Base-by-base conservation (phyloP, 2,113 vertebrate species). In the Lophotis ruficrista region DNA sequence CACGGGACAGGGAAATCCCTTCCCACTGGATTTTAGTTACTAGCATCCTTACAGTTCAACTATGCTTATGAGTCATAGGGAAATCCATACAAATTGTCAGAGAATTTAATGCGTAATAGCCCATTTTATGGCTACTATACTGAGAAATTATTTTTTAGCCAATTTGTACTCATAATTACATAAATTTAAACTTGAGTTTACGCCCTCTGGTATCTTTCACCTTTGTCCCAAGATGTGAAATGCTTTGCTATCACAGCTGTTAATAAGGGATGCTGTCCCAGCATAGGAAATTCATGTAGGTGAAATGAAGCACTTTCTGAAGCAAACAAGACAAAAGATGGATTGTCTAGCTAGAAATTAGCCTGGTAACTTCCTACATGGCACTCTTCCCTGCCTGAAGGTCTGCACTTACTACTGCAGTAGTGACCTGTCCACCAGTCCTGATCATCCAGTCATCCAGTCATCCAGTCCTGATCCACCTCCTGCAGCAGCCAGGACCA, bases 21-120 rank as follows among this genome's bases (percentile, higher is more conserved):
- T 37, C 14, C 1, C 28, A 1, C 7, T 10, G 22, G 10, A 3
- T 51, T 51, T 58, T 13, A 9, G 3, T 50, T 15, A 21, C 2
- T 8, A 45, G 6, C 25, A 24, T 6, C 7, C 5, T 60, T 41
- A 9, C 2, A 20, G 31, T 48, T 66, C 2, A 53, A 18, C 51
- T 66, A 54, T 58, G 4, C 15, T 58, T 87, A 65, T 33, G 73
- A 50, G 47, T 62, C 14, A 14, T 17, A 27, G 38, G 14, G 24
- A 53, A 70, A 83, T 41, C 13, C 1, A 1, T n/a, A 76, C 8
- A 37, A 50, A 37, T 17, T 48, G 8, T 15, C 9, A 16, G 35
- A 77, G 8, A 37, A 28, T 33, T 78, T 38, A 47, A 73, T 47
- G 12, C 6, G 7, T 54, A 45, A 24, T 35, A 73, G 24, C 6